These are phyloP conservation scores for Marasmarcha lunaedactyla DNA, from an alignment of 2,888 invertebrate genomes.

Conservation along the genomic window DNA sequence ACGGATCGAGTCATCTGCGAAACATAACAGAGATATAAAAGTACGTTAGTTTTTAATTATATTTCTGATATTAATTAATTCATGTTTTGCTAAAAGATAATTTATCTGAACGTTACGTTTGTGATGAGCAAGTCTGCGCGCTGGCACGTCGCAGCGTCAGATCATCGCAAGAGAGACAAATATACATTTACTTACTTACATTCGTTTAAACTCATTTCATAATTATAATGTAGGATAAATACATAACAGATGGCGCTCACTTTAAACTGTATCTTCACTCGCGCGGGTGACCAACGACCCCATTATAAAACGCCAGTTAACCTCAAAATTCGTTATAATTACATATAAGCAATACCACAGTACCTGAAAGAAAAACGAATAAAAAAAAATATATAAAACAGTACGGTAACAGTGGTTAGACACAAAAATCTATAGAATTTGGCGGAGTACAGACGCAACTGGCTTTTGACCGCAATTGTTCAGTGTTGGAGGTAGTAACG, in stretches of 20 bases:
- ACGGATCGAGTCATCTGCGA: slow-evolving; percentile 46
- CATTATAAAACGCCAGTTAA: slow-evolving; percentile 11
- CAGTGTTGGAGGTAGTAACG: neutral
- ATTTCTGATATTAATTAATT: slow-evolving; percentile 67
- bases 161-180: slow-evolving; percentile 18
- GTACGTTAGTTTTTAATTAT: slow-evolving; percentile 66
- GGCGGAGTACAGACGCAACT: neutral
- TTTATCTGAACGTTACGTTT: slow-evolving; percentile 60
- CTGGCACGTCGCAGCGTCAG: slow-evolving; percentile 26
- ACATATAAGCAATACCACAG: slow-evolving; percentile 66
- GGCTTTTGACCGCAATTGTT: neutral
- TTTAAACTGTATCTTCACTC: neutral
- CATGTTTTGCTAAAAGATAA: slow-evolving; percentile 66
- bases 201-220: neutral
- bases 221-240: neutral
- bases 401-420: slow-evolving; percentile 44
- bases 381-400: slow-evolving; percentile 39
- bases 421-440: slow-evolving; percentile 16
- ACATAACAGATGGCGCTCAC: neutral
- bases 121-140: slow-evolving; percentile 29
- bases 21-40: slow-evolving; percentile 60
- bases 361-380: slow-evolving; percentile 53
- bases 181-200: neutral
- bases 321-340: slow-evolving; percentile 43
- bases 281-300: slow-evolving; percentile 1